These are phyloP conservation scores for Neodontobutis hainanensis DNA, from an alignment of 2,113 vertebrate genomes.

Conservation along the genomic window DNA sequence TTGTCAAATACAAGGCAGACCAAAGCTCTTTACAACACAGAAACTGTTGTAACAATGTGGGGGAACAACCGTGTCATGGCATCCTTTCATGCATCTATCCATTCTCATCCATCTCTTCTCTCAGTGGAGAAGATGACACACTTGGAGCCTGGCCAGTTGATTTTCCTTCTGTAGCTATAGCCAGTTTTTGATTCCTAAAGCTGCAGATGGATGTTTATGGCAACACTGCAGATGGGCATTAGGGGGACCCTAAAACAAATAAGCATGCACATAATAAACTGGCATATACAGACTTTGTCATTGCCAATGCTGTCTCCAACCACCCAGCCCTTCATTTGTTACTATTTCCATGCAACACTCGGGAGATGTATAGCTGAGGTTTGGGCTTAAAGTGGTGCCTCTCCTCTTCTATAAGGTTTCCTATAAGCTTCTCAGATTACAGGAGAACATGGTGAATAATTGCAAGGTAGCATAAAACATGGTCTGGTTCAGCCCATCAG, in stretches of 20 bases:
- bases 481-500: conserved; percentile 32
- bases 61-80: conserved; percentile 52
- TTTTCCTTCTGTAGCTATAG: conserved; percentile 49
- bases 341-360: conserved; percentile 31
- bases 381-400: conserved; percentile 41
- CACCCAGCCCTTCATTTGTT: conserved; percentile 45
- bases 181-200: conserved; percentile 44
- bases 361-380: conserved; percentile 42
- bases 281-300: conserved; percentile 39
- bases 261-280: conserved; percentile 53
- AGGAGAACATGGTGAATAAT: conserved; percentile 54
- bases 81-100: conserved; percentile 56
- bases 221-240: conserved; percentile 54
- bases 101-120: conserved; percentile 15
- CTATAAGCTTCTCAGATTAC: conserved; percentile 40
- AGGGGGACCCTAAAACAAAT: conserved; percentile 64
- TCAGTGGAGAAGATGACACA: conserved; percentile 63
- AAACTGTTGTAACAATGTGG: conserved; percentile 34
- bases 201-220: conserved; percentile 68
- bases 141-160: conserved; percentile 56
- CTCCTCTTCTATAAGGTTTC: conserved; percentile 26
- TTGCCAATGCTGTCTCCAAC: conserved; percentile 45
- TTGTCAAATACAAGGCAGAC: conserved; percentile 61
- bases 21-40: conserved; percentile 63
- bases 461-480: conserved; percentile 32